Evolutionary conservation across 2,888 invertebrate genomes (phyloP).

Genomic region (Cantharis lateralis): DNA sequence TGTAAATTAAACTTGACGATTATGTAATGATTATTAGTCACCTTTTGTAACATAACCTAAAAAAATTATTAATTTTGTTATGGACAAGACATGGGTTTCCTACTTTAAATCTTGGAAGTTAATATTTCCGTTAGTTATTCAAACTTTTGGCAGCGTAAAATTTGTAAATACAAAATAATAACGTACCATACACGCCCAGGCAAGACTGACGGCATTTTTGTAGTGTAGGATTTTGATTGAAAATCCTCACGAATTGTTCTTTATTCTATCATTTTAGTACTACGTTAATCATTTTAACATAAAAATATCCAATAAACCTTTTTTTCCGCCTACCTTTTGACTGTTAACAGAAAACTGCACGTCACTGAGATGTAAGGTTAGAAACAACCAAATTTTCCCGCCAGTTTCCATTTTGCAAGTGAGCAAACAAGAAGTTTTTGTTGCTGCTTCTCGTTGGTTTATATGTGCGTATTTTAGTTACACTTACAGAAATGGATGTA

Average conservation of each 20-base stretch:
- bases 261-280: too few species aligned
- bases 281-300: too few species aligned
- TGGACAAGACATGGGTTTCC: not conserved
- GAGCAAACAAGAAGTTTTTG: not conserved
- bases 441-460: not conserved
- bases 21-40: not conserved
- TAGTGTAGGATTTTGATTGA: too few species aligned
- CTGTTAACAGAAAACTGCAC: not conserved
- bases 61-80: not conserved
- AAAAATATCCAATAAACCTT: too few species aligned
- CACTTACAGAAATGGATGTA: conserved; percentile 72
- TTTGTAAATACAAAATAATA: not conserved
- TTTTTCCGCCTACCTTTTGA: not conserved
- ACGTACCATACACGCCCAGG: not conserved
- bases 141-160: not conserved
- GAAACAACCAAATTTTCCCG: not conserved
- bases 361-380: not conserved
- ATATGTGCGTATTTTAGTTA: not conserved
- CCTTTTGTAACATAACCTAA: not conserved
- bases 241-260: too few species aligned
- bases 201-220: not conserved
- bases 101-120: not conserved
- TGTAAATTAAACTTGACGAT: not conserved
- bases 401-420: not conserved
- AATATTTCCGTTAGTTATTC: not conserved